Percentiles rank a stretch among this genome's conserved stretches.
These are phyloP conservation scores for Diorhabda elongata DNA, from an alignment of 1,140 invertebrate species.

Conservation along the genomic window DNA sequence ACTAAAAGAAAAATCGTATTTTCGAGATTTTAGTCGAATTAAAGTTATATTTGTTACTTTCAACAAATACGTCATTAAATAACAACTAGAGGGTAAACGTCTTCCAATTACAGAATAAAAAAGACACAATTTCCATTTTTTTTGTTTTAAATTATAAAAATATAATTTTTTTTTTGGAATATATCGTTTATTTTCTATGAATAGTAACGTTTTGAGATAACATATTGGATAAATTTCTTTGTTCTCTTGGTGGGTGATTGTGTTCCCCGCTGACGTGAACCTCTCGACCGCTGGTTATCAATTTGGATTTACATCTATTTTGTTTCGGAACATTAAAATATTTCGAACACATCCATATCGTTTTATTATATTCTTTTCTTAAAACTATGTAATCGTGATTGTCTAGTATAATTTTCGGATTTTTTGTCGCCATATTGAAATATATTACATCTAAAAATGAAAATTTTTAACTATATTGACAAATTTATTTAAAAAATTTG, in stretches of 20 bases:
- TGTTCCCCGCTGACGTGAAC: constrained; percentile 31
- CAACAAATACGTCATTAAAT: too few species aligned
- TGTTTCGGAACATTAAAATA: constrained; percentile 31
- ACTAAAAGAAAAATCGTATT: too few species aligned
- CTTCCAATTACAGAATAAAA: too few species aligned
- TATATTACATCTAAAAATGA: constrained; percentile 33
- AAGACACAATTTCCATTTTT: too few species aligned
- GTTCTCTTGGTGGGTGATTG: constrained; percentile 28
- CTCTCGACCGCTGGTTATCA: constrained; percentile 31
- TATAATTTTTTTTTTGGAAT: too few species aligned
- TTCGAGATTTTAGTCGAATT: too few species aligned
- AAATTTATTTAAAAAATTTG: not conserved
- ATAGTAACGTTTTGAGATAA: constrained; percentile 31
- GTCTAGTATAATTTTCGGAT: constrained; percentile 38
- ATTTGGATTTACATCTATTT: constrained; percentile 36
- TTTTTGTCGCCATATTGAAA: constrained; percentile 36
- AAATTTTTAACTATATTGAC: too few species aligned
- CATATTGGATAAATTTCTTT: constrained; percentile 29
- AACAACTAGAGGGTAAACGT: too few species aligned
- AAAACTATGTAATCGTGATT: constrained; percentile 35
- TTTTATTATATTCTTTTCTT: constrained; percentile 29
- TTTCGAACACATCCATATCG: constrained; percentile 35
- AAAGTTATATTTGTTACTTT: too few species aligned
- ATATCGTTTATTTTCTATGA: constrained; percentile 17
- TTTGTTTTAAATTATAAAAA: too few species aligned